Percentiles rank a stretch among this genome's conserved stretches.
These are phyloP conservation scores for Noctua comes DNA, from an alignment of 2,888 invertebrate species.

Conservation along the genomic window DNA sequence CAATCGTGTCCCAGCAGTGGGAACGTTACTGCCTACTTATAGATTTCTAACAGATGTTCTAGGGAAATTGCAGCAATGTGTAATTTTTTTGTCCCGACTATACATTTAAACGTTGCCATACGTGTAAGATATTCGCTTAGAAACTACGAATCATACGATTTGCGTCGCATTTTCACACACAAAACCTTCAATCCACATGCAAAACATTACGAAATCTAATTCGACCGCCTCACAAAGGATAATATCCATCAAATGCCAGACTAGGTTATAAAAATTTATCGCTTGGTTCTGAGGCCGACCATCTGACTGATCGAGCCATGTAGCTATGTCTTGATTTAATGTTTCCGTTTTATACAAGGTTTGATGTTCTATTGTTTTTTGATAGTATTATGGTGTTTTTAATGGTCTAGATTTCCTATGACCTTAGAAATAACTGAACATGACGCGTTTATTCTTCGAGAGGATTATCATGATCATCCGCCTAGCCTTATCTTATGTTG, in stretches of 20 bases:
- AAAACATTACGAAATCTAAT: constrained; percentile 31
- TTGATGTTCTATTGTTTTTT: constrained; percentile 23
- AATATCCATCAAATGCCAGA: constrained; percentile 33
- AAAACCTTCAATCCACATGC: constrained; percentile 17
- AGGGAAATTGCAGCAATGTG: not conserved
- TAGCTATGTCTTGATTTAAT: constrained; percentile 1
- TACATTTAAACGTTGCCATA: not conserved
- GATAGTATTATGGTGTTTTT: not conserved
- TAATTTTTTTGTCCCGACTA: not conserved
- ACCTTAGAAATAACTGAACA: not conserved
- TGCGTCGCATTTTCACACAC: constrained; percentile 10
- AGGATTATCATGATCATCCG: not conserved
- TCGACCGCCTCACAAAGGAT: constrained; percentile 27
- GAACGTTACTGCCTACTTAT: not conserved
- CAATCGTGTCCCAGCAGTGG: too few relatives aligned
- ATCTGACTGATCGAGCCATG: not conserved
- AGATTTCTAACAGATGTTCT: not conserved
- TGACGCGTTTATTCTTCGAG: not conserved
- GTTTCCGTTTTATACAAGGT: constrained; percentile 44
- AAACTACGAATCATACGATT: not conserved
- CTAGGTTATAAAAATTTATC: constrained; percentile 44
- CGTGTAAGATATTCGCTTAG: not conserved
- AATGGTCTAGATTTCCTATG: constrained; percentile 10
- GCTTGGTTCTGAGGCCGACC: constrained; percentile 18
- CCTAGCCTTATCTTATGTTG: not conserved